A percentile compares a stretch with the other conserved stretches of the same genome.
phyloP scores from a whole-genome alignment of 2,113 vertebrate species.

The Cavia porcellus region DNA sequence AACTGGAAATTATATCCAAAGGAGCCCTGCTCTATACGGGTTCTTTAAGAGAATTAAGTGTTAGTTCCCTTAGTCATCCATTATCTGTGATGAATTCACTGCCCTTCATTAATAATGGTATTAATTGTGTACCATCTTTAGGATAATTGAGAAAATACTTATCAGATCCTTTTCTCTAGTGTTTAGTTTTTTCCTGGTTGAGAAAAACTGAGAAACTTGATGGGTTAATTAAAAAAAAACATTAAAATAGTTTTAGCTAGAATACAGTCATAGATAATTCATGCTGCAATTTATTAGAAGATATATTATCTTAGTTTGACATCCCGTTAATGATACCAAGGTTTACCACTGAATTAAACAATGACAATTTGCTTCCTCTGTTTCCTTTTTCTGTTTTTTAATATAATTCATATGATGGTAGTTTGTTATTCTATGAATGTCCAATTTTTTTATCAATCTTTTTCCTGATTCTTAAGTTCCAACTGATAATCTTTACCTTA shows the following conservation, averaged over 20 bases:
- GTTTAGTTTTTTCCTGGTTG: conserved; percentile 43
- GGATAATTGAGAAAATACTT: neutral
- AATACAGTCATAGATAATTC: neutral
- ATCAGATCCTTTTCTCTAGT: neutral
- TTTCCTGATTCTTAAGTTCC: conserved; percentile 18
- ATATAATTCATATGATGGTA: neutral
- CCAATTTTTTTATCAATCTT: neutral
- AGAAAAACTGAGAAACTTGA: conserved; percentile 11
- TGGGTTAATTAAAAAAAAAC: neutral
- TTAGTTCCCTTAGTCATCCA: neutral
- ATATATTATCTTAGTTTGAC: neutral
- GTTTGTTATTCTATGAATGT: conserved; percentile 1
- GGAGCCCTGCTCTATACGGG: neutral
- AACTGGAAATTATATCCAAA: conserved; percentile 27
- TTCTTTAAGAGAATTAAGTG: conserved; percentile 49
- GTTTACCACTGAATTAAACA: conserved; percentile 21
- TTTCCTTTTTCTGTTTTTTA: neutral
- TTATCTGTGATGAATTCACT: conserved; percentile 6
- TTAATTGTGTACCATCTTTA: neutral
- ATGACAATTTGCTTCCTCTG: neutral
- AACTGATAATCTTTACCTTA: neutral
- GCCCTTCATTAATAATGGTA: neutral
- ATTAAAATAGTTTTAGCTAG: conserved; percentile 14
- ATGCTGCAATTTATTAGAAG: neutral
- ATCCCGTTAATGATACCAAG: neutral